phyloP scores from a whole-genome alignment of 2,113 vertebrate species.

The Australoheros scitulus region DNA sequence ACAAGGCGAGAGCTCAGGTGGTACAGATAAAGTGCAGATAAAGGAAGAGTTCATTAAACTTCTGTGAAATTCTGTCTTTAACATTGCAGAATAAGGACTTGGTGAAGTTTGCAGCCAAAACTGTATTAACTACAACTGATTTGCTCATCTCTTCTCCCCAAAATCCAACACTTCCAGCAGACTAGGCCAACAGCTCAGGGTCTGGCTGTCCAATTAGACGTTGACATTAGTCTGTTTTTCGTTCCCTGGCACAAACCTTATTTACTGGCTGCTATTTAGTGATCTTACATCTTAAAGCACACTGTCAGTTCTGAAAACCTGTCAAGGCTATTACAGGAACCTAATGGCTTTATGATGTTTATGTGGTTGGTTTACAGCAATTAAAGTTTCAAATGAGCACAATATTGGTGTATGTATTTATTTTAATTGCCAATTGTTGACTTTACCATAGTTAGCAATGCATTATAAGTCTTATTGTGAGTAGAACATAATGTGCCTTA shows the following conservation, averaged over 20 bases:
- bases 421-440: constrained; percentile 5
- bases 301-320: neutral
- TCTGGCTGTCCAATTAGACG: neutral
- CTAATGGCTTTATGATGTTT: neutral
- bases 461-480: neutral
- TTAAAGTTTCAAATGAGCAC: constrained; percentile 2
- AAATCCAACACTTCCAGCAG: neutral
- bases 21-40: no score
- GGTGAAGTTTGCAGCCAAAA: neutral
- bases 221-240: neutral
- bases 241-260: neutral
- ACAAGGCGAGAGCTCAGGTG: no score
- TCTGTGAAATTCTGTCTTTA: no score
- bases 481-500: neutral
- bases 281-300: neutral
- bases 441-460: neutral
- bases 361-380: neutral
- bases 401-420: neutral
- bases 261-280: neutral
- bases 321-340: neutral
- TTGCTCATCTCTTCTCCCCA: neutral
- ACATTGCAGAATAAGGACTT: no score
- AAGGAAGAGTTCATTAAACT: no score
- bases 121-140: neutral
- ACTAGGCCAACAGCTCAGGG: neutral